phyloP scores from a whole-genome alignment of 2,888 invertebrate species.

The Rhimphoctona megacephalus region DNA sequence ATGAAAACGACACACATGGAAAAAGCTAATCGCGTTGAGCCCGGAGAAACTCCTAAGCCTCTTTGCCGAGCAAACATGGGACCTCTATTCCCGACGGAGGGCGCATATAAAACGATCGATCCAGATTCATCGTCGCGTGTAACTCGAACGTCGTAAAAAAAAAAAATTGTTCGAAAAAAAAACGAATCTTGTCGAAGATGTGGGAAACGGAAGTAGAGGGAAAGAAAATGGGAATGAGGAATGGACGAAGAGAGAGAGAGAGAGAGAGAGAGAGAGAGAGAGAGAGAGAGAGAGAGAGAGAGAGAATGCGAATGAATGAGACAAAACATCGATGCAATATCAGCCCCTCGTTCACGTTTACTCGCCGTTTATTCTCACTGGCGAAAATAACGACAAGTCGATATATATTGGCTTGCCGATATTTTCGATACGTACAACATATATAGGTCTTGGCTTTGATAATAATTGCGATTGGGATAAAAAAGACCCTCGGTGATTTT shows the following conservation, averaged over 20 bases:
- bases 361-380: slow-evolving; percentile 30
- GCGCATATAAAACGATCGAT: slow-evolving; percentile 56
- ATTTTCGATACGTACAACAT: slow-evolving; percentile 31
- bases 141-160: slow-evolving; percentile 38
- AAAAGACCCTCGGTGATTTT: slow-evolving; percentile 37
- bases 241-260: not conserved
- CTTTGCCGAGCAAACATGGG: slow-evolving; percentile 54
- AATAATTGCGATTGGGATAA: slow-evolving; percentile 52
- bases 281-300: not conserved
- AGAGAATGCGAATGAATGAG: slow-evolving; percentile 6
- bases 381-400: slow-evolving; percentile 50
- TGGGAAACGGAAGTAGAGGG: not conserved
- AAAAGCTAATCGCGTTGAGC: slow-evolving; percentile 57
- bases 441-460: slow-evolving; percentile 48
- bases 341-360: slow-evolving; percentile 35
- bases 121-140: slow-evolving; percentile 43
- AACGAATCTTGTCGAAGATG: slow-evolving; percentile 28
- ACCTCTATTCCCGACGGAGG: slow-evolving; percentile 36
- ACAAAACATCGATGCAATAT: slow-evolving; percentile 46
- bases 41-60: slow-evolving; percentile 47
- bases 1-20: slow-evolving; percentile 49
- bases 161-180: not conserved
- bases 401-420: slow-evolving; percentile 17
- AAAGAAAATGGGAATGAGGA: slow-evolving; percentile 15
- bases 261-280: slow-evolving; percentile 1